A percentile compares a stretch with the other conserved stretches of the same genome.
phyloP scores from a whole-genome alignment of 2,888 invertebrate genomes.

The Sclerodermus sp. region DNA sequence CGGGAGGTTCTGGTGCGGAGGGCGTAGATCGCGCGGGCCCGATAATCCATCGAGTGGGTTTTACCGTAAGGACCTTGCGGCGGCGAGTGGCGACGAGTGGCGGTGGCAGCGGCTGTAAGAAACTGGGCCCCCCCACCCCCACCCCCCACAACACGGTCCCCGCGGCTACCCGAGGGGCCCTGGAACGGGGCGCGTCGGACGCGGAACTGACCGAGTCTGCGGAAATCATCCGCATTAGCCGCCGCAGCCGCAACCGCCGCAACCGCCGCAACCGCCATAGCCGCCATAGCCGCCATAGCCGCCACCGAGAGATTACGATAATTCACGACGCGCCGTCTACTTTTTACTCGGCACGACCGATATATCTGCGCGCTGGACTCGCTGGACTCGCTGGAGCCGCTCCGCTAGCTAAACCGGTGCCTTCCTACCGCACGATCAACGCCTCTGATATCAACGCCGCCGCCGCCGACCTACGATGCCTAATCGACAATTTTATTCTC shows the following conservation, averaged over 20 bases:
- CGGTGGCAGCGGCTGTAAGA: conserved; percentile 5
- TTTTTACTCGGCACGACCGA: conserved; percentile 4
- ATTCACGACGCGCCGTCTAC: conserved; percentile 25
- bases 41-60: neutral
- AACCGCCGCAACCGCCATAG: conserved; percentile 14
- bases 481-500: too few species aligned
- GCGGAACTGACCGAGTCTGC: conserved; percentile 26
- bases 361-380: conserved; percentile 14
- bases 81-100: conserved; percentile 12
- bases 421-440: too few species aligned
- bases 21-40: too few species aligned
- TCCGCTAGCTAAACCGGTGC: too few species aligned
- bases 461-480: too few species aligned
- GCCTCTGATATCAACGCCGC: too few species aligned
- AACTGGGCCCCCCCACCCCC: neutral
- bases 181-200: too few species aligned
- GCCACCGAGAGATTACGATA: conserved; percentile 46
- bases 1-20: neutral
- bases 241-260: conserved; percentile 8
- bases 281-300: conserved; percentile 5
- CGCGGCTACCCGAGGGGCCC: too few species aligned
- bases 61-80: conserved; percentile 10
- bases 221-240: conserved; percentile 46
- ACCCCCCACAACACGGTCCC: too few species aligned
- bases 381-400: too few species aligned